These are phyloP conservation scores for Neoitamus cyanurus DNA, from an alignment of 2,888 invertebrate species.

Conservation along the genomic window DNA sequence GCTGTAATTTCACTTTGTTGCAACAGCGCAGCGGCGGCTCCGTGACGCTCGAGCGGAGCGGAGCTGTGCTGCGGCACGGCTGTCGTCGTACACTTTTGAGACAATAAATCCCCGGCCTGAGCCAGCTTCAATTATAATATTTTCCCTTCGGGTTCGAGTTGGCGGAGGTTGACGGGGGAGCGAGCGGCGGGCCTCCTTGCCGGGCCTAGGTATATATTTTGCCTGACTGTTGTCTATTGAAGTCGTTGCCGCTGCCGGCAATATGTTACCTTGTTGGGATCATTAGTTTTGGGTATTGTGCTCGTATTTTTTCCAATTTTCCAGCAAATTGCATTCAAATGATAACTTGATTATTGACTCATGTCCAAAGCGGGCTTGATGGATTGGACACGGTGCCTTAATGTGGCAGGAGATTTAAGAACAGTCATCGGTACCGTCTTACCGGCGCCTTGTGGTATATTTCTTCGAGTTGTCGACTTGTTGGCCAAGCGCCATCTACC, in stretches of 20 bases:
- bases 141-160: background rate
- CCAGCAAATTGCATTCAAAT: conserved; percentile 36
- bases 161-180: background rate
- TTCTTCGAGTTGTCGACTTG: background rate
- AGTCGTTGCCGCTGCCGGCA: background rate
- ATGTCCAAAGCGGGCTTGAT: conserved; percentile 24
- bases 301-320: conserved; percentile 2
- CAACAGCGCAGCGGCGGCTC: background rate
- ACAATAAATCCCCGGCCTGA: conserved; percentile 15
- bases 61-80: background rate
- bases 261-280: background rate
- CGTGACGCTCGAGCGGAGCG: conserved; percentile 21
- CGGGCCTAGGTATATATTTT: background rate
- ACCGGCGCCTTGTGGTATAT: background rate
- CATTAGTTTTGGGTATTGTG: background rate
- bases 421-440: background rate
- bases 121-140: conserved; percentile 31
- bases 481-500: too few species aligned
- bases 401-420: conserved; percentile 6
- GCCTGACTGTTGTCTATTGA: background rate
- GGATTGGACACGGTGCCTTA: background rate
- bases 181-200: background rate
- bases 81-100: background rate
- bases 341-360: conserved; percentile 37
- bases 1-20: conserved; percentile 14